Conservation (phyloP, 2,888 invertebrate genomes). For the Ormyrus rosae region DNA sequence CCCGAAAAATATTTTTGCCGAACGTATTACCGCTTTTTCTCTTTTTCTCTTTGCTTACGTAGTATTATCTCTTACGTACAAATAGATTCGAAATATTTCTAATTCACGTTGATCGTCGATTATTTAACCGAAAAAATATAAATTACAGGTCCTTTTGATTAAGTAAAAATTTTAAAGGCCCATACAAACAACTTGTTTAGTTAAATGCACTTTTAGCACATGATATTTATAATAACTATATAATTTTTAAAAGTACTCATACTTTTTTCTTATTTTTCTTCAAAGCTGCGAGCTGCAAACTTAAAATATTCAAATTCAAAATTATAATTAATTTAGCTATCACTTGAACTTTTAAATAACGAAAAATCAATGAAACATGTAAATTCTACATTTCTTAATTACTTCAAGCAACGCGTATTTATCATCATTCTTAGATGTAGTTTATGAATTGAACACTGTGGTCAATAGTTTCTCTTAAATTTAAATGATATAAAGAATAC, state of each 20-base stretch:
- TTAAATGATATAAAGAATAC: constrained; percentile 18
- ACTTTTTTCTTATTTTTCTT: constrained; percentile 13
- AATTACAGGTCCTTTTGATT: constrained; percentile 13
- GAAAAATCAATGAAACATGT: constrained; percentile 23
- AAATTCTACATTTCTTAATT: constrained; percentile 30
- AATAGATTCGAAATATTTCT: constrained; percentile 17
- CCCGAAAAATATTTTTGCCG: constrained; percentile 35
- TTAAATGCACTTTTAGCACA: constrained; percentile 54
- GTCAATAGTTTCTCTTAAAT: constrained; percentile 40
- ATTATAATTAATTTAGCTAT: constrained; percentile 28
- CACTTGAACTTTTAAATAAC: constrained; percentile 3
- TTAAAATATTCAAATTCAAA: constrained; percentile 32
- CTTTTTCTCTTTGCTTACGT: not conserved
- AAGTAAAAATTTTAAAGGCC: constrained; percentile 36
- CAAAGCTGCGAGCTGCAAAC: constrained; percentile 15
- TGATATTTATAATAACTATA: constrained; percentile 26
- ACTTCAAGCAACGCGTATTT: constrained; percentile 21
- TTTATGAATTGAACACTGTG: constrained; percentile 44
- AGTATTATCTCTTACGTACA: constrained; percentile 14
- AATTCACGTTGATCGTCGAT: constrained; percentile 23
- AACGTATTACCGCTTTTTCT: constrained; percentile 6
- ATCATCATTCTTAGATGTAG: constrained; percentile 15
- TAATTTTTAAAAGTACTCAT: constrained; percentile 26
- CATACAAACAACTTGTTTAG: constrained; percentile 30
- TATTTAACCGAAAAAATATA: not conserved